These are phyloP conservation scores for Agrenia bidenticulata DNA, from an alignment of 2,888 invertebrate species.

Conservation along the genomic window DNA sequence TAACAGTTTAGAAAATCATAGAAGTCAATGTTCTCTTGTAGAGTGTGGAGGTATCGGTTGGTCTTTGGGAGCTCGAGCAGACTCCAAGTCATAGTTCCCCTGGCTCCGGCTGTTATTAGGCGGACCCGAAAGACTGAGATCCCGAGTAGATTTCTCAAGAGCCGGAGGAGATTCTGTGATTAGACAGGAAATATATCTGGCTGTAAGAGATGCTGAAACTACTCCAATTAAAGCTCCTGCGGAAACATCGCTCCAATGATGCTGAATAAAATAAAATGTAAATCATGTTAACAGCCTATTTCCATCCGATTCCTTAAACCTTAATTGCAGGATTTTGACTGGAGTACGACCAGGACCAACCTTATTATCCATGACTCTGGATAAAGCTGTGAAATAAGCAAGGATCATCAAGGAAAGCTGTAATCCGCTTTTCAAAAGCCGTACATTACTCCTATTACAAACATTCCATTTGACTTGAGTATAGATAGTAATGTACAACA, in stretches of 20 bases:
- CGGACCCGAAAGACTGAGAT: conserved; percentile 22
- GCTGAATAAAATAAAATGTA: too few relatives aligned
- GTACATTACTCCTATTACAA: conserved; percentile 67
- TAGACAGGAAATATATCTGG: conserved; percentile 40
- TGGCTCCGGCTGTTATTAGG: conserved; percentile 31
- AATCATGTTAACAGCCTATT: too few relatives aligned
- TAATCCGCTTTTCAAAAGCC: conserved; percentile 77
- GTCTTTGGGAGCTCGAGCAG: conserved; percentile 43
- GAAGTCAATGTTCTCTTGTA: background rate
- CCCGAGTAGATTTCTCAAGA: conserved; percentile 15
- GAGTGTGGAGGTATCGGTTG: conserved; percentile 1
- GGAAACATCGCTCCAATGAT: conserved; percentile 64
- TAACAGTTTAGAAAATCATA: background rate
- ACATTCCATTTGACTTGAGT: conserved; percentile 50
- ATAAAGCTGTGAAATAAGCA: conserved; percentile 84
- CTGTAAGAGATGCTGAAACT: conserved; percentile 53
- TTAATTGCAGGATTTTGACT: background rate
- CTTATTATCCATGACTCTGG: conserved; percentile 91
- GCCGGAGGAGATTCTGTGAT: conserved; percentile 3
- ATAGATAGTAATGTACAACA: conserved; percentile 51
- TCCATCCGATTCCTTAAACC: too few relatives aligned
- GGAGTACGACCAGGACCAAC: conserved; percentile 26
- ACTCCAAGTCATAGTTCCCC: conserved; percentile 39
- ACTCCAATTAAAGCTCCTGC: conserved; percentile 59
- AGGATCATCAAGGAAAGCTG: conserved; percentile 78